Percentiles rank a stretch among this genome's conserved stretches.
These are phyloP conservation scores for Tetragonula clypearis DNA, from an alignment of 1,140 invertebrate species.

Conservation along the genomic window DNA sequence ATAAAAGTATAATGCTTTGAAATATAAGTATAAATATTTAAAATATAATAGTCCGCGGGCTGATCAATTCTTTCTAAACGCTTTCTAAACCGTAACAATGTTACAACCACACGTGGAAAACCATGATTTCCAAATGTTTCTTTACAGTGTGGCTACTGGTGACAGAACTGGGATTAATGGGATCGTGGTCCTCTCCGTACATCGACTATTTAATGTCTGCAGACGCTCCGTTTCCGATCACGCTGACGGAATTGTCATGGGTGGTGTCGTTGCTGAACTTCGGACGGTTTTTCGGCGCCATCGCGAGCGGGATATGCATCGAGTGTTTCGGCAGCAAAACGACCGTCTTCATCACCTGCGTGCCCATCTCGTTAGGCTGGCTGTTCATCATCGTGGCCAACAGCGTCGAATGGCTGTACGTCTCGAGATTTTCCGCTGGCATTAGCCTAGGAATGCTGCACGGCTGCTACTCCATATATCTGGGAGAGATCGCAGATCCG, in stretches of 20 bases:
- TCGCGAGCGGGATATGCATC: constrained; percentile 70
- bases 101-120: background rate
- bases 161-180: constrained; percentile 54
- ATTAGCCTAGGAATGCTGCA: constrained; percentile 86
- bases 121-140: background rate
- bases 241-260: constrained; percentile 85
- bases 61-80: too few species aligned
- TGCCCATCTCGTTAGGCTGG: constrained; percentile 86
- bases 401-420: constrained; percentile 82
- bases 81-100: background rate
- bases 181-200: constrained; percentile 83
- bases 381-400: constrained; percentile 83
- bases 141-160: constrained; percentile 60
- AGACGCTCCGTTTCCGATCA: constrained; percentile 83
- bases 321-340: constrained; percentile 86
- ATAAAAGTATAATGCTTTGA: too few species aligned
- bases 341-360: constrained; percentile 83
- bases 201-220: constrained; percentile 78
- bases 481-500: constrained; percentile 86
- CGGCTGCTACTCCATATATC: constrained; percentile 85
- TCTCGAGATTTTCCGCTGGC: constrained; percentile 83
- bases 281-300: constrained; percentile 78
- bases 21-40: too few species aligned
- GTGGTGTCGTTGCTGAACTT: constrained; percentile 84
- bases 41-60: too few species aligned